Conservation (phyloP, 2,797 vertebrate genomes). For the Sus cebifrons region DNA sequence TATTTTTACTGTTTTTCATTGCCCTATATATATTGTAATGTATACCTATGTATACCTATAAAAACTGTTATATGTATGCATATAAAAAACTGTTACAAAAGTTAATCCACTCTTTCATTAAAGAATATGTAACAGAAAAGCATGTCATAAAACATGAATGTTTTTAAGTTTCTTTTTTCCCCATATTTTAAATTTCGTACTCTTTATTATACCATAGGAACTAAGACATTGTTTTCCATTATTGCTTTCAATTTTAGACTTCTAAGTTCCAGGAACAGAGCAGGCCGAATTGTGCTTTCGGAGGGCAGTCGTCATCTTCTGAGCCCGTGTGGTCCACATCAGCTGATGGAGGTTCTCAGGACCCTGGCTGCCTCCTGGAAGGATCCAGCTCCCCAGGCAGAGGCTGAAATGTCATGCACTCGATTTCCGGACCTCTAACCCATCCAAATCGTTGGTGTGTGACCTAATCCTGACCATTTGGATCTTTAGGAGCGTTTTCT, state of each 20-base stretch:
- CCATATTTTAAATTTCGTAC: not conserved
- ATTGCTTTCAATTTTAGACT: not conserved
- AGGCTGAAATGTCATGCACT: not conserved
- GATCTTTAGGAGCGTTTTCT: too few relatives aligned
- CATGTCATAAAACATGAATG: not conserved
- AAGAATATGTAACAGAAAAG: not conserved
- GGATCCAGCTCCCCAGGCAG: accelerated
- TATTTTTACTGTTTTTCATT: not conserved
- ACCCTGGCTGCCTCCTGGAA: not conserved
- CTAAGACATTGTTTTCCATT: not conserved
- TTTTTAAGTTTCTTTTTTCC: not conserved
- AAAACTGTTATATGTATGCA: not conserved
- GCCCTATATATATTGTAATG: not conserved
- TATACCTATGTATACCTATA: too few relatives aligned
- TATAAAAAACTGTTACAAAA: not conserved
- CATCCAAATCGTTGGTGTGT: not conserved
- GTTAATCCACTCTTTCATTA: not conserved
- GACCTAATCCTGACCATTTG: not conserved
- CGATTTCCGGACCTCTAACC: not conserved
- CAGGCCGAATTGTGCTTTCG: accelerated
- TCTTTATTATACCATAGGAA: not conserved
- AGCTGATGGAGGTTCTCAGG: not conserved
- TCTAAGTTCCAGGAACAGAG: not conserved
- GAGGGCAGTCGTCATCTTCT: accelerated
- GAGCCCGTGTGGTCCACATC: accelerated